Evolutionary conservation across 1,140 invertebrate genomes (phyloP).

Genomic region (Penaeus japonicus): DNA sequence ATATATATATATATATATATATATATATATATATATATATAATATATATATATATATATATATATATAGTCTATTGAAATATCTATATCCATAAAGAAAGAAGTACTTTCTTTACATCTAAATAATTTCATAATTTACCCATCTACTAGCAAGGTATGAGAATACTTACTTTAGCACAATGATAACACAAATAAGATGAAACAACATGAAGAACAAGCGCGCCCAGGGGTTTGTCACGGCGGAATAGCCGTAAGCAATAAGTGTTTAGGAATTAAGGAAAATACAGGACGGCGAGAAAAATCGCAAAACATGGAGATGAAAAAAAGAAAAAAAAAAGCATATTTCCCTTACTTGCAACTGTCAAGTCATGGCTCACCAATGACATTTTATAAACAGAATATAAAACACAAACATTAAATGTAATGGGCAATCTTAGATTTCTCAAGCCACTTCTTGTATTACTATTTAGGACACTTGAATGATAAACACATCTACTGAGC

Average conservation of each 20-base stretch:
- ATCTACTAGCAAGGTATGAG: background rate
- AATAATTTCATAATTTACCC: background rate
- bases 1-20: no score
- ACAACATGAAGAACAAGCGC: constrained; percentile 67
- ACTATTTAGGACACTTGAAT: no score
- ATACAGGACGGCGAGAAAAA: background rate
- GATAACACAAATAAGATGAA: constrained; percentile 68
- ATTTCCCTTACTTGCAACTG: no score
- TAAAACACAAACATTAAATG: no score
- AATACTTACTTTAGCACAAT: constrained; percentile 68
- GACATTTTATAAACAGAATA: no score
- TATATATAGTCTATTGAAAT: no score
- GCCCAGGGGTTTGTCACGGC: constrained; percentile 65
- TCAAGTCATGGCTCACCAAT: no score
- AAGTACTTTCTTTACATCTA: background rate
- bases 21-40: no score
- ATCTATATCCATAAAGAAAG: background rate
- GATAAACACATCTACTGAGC: no score
- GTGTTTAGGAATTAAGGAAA: constrained; percentile 64
- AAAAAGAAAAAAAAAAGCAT: background rate
- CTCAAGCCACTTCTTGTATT: no score
- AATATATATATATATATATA: no score
- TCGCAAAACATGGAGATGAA: background rate
- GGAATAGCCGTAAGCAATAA: constrained; percentile 67
- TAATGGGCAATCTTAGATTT: no score